phyloP scores from a whole-genome alignment of 2,888 invertebrate species.

The Epicampocera succincta region DNA sequence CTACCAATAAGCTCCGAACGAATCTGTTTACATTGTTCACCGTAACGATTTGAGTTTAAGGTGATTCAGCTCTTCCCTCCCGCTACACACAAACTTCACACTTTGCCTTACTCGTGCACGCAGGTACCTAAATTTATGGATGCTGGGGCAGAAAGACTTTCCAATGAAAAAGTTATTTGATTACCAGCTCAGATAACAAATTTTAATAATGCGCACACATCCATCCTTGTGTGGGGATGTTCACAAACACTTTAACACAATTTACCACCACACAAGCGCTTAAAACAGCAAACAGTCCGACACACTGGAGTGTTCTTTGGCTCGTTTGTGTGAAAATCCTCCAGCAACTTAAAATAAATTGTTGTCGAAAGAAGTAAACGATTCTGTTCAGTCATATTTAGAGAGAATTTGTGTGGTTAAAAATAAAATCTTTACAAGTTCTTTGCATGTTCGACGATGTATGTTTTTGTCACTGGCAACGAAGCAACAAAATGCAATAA shows the following conservation, averaged over 20 bases:
- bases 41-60: too few species aligned
- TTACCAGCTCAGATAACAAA: too few species aligned
- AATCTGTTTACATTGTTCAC: too few species aligned
- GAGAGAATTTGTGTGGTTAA: background rate
- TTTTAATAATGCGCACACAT: background rate
- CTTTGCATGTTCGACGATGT: background rate
- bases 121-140: too few species aligned
- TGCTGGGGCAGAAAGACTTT: too few species aligned
- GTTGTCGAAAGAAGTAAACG: too few species aligned
- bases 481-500: constrained; percentile 15
- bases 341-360: constrained; percentile 12
- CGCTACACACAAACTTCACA: too few species aligned
- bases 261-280: background rate
- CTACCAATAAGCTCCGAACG: too few species aligned
- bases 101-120: too few species aligned
- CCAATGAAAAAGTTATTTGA: background rate
- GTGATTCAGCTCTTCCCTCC: too few species aligned
- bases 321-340: background rate
- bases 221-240: background rate
- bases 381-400: background rate
- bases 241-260: background rate
- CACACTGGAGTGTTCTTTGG: background rate
- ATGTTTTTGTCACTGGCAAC: constrained; percentile 8
- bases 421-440: constrained; percentile 37
- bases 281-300: constrained; percentile 3